Base-by-base conservation (phyloP, 2,888 invertebrate genomes). In the Nephrotoma guestfalica region DNA sequence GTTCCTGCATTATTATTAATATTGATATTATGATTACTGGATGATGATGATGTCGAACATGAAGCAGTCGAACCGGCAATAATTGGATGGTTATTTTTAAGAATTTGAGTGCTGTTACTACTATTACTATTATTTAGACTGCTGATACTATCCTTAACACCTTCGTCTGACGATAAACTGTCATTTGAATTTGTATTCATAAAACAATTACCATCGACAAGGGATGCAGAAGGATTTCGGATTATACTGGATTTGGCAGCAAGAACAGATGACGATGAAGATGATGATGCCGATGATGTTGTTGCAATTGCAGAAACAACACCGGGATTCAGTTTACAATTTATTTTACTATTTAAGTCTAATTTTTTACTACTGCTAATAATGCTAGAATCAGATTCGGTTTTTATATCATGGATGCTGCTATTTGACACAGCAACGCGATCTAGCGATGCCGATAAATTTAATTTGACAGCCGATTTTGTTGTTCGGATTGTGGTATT, bases 401-500 rank as follows among this genome's bases (percentile, higher is more conserved):
- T 45, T 43, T 86, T 86, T 41, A 51, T 40, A 71, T 71, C 71
- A 30, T 71, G 71, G 11, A 11, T 71, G 71, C 30, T 30, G 30
- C 11, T 30, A 41, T 13, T 41, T 40, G 47, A 57, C 41, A 6
- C 45, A 18, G 41, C 85, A 18, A 57, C n/a, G 15, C 87, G 85
- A 85, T 88, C 89, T 88, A 91, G 88, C 86, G 90, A 88, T 86
- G 90, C 89, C 88, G 90, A 89, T 88, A 91, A 89, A 89, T 91
- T 92, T 47, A 91, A 89, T 90, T 92, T 92, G 89, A 91, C 91
- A 89, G 90, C 90, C 89, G 92, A 91, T 89, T 91, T 91, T 40
- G 47, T 51, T 51, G 86, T 85, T 11, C 85, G 85, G 7, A 85
- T 85, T 43, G 85, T 85, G 0, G 47, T 6, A 86, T 51, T 30